Evolutionary conservation across 2,797 vertebrate genomes (phyloP).

Genomic region (Distichodus sexfasciatus): DNA sequence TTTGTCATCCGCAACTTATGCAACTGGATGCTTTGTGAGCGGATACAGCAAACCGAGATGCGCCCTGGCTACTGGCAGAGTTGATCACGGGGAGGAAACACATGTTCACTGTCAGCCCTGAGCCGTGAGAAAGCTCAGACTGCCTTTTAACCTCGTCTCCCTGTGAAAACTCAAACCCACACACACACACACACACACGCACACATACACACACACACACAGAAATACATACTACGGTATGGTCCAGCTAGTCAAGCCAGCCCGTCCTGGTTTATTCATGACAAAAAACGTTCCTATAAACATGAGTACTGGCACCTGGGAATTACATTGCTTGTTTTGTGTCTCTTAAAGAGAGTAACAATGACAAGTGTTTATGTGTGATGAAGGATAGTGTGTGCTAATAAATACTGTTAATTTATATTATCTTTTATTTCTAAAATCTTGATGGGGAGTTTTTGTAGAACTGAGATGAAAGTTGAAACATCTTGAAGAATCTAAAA

Average conservation of each 20-base stretch:
- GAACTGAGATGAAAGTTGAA: no score
- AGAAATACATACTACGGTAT: no score
- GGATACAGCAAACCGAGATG: constrained; percentile 70
- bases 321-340: constrained; percentile 53
- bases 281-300: constrained; percentile 71
- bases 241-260: constrained; percentile 47
- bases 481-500: no score
- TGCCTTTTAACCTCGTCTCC: constrained; percentile 82
- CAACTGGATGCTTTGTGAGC: no score
- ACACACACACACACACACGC: constrained; percentile 9
- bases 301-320: constrained; percentile 58
- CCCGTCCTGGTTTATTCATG: constrained; percentile 69
- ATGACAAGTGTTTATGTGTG: constrained; percentile 15
- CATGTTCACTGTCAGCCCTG: constrained; percentile 87
- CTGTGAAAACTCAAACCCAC: no score
- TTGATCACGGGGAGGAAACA: constrained; percentile 91
- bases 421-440: no score
- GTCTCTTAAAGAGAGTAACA: constrained; percentile 27
- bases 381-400: not conserved
- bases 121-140: constrained; percentile 78
- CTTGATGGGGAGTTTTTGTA: no score
- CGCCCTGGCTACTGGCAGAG: constrained; percentile 82
- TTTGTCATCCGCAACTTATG: no score
- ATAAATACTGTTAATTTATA: no score
- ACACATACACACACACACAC: constrained; percentile 37